Conservation (phyloP, 2,113 vertebrate species). For the Channa maculata region DNA sequence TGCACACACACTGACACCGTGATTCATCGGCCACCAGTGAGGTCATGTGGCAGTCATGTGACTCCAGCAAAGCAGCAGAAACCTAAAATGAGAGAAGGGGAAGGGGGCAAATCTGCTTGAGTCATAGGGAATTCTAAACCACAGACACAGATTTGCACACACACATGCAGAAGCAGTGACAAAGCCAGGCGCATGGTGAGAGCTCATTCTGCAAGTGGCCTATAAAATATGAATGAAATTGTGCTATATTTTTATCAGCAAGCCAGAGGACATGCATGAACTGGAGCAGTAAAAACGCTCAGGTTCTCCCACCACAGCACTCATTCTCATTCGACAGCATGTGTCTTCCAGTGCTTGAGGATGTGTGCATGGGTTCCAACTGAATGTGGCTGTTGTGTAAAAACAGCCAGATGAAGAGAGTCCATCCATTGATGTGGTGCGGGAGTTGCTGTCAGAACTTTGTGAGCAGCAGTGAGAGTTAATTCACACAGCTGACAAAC, state of each 20-base stretch:
- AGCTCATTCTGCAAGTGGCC: slow-evolving; percentile 69
- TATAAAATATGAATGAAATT: slow-evolving; percentile 78
- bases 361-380: background rate
- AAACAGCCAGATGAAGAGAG: slow-evolving; percentile 16
- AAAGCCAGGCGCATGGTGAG: slow-evolving; percentile 20
- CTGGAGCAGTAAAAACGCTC: slow-evolving; percentile 67
- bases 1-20: background rate
- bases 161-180: slow-evolving; percentile 3
- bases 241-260: slow-evolving; percentile 69
- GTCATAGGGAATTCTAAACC: slow-evolving; percentile 42
- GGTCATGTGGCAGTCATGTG: slow-evolving; percentile 69
- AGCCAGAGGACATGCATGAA: slow-evolving; percentile 71
- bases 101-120: slow-evolving; percentile 21
- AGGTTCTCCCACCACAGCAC: slow-evolving; percentile 35
- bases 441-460: slow-evolving; percentile 60
- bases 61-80: slow-evolving; percentile 24
- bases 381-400: slow-evolving; percentile 5
- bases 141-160: background rate
- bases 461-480: slow-evolving; percentile 46
- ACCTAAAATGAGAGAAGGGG: slow-evolving; percentile 22
- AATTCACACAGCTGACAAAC: slow-evolving; percentile 39
- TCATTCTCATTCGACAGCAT: slow-evolving; percentile 11
- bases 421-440: slow-evolving; percentile 18
- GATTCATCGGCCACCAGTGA: slow-evolving; percentile 60
- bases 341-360: slow-evolving; percentile 1